Evolutionary conservation across 2,797 vertebrate genomes (phyloP).

Genomic region (Harpagifer antarcticus): DNA sequence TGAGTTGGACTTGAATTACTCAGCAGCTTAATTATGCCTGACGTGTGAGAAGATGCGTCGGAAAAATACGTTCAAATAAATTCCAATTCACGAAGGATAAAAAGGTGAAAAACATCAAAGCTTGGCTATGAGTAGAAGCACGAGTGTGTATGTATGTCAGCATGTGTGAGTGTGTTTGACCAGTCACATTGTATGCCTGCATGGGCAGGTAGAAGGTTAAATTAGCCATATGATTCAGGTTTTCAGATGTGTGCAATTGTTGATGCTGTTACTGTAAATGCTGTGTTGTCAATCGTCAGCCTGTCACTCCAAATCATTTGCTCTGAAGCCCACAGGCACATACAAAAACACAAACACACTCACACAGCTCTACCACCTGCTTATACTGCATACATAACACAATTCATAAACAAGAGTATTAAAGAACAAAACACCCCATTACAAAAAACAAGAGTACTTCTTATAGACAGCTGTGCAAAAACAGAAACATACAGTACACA

Average conservation of each 20-base stretch:
- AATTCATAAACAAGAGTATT: neutral
- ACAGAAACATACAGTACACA: neutral
- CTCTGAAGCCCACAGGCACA: neutral
- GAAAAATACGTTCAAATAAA: neutral
- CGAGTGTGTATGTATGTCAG: neutral
- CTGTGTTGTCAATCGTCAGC: neutral
- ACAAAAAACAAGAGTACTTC: slow-evolving; percentile 15
- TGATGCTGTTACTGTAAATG: slow-evolving; percentile 7
- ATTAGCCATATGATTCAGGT: slow-evolving; percentile 18
- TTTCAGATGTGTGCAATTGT: slow-evolving; percentile 5
- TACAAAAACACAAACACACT: neutral
- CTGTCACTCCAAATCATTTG: slow-evolving; percentile 11
- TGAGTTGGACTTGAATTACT: neutral
- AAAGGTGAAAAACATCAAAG: neutral
- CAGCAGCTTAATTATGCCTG: slow-evolving; percentile 11
- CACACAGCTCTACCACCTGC: slow-evolving; percentile 11
- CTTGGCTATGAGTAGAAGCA: neutral
- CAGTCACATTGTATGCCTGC: neutral
- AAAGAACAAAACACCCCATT: neutral
- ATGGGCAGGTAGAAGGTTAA: slow-evolving; percentile 4
- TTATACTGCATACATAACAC: neutral
- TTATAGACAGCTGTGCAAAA: neutral
- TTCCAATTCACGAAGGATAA: neutral
- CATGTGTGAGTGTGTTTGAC: neutral
- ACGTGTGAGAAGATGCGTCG: neutral